Conservation (phyloP, 1,140 invertebrate genomes). For the Ctenoplectra terminalis region DNA sequence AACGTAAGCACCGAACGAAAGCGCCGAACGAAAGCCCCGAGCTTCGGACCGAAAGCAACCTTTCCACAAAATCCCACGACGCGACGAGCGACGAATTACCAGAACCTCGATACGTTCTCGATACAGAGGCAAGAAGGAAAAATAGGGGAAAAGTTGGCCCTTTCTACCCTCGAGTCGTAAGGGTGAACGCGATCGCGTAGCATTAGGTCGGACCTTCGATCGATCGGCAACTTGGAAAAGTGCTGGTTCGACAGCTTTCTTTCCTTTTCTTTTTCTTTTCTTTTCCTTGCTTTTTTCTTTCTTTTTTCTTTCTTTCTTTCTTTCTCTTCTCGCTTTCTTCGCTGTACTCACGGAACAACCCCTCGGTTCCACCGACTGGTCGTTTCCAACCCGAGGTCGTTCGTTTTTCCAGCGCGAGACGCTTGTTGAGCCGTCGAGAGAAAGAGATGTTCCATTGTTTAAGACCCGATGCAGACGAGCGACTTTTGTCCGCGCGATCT, state of each 20-base stretch:
- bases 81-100: not conserved
- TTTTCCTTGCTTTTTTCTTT: no score
- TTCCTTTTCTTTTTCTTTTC: no score
- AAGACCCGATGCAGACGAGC: no score
- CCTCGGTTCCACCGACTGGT: not conserved
- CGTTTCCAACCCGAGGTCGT: not conserved
- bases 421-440: conserved; percentile 12
- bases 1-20: no score
- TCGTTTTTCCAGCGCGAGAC: not conserved
- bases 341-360: not conserved
- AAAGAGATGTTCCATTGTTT: not conserved
- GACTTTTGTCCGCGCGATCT: no score
- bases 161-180: not conserved
- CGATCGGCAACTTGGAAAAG: not conserved
- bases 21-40: not conserved
- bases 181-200: not conserved
- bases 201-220: not conserved
- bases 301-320: no score
- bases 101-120: not conserved
- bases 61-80: not conserved
- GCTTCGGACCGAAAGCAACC: no score
- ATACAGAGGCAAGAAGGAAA: no score
- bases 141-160: rapidly evolving
- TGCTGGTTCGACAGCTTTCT: not conserved
- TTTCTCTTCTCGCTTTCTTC: no score